Evolutionary conservation across 30 jellyfish, hydroid and myxozoan genomes (phyloP).

Genomic region (Turritopsis rubra): DNA sequence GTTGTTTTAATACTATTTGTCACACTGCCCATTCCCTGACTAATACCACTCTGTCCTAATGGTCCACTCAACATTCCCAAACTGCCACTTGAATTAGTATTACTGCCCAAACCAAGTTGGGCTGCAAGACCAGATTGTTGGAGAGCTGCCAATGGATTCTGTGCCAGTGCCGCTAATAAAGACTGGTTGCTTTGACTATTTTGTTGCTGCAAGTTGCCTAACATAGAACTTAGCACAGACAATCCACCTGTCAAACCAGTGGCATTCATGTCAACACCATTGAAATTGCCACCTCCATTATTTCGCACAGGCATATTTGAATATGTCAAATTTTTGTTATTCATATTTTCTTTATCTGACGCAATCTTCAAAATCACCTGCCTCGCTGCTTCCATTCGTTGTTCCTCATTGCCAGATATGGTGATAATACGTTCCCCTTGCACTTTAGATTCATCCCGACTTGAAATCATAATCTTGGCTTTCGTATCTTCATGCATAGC

Average conservation of each 20-base stretch:
- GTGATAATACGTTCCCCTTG: slow-evolving; percentile 96
- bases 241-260: slow-evolving; percentile 33
- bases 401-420: slow-evolving; percentile 71
- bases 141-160: slow-evolving; percentile 49
- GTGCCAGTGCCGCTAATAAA: slow-evolving; percentile 18
- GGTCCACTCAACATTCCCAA: slow-evolving; percentile 23
- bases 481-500: slow-evolving; percentile 78
- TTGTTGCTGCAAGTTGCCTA: slow-evolving; percentile 67
- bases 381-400: slow-evolving; percentile 84
- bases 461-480: slow-evolving; percentile 74
- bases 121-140: slow-evolving; percentile 38
- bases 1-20: slow-evolving; percentile 64
- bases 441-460: slow-evolving; percentile 87
- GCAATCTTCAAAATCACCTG: slow-evolving; percentile 67
- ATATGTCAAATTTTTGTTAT: slow-evolving; percentile 65
- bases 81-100: slow-evolving; percentile 35
- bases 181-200: slow-evolving; percentile 35
- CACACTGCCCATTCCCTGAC: slow-evolving; percentile 45
- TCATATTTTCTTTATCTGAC: slow-evolving; percentile 87
- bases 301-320: slow-evolving; percentile 1
- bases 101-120: slow-evolving; percentile 40
- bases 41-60: slow-evolving; percentile 29
- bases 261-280: slow-evolving; percentile 1
- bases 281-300: slow-evolving; percentile 20
- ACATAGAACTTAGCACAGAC: slow-evolving; percentile 60